Percentiles rank a stretch among this genome's conserved stretches.
Evolutionary conservation across 1,140 invertebrate species (phyloP).

Genomic region (Drosophila sturtevanti): DNA sequence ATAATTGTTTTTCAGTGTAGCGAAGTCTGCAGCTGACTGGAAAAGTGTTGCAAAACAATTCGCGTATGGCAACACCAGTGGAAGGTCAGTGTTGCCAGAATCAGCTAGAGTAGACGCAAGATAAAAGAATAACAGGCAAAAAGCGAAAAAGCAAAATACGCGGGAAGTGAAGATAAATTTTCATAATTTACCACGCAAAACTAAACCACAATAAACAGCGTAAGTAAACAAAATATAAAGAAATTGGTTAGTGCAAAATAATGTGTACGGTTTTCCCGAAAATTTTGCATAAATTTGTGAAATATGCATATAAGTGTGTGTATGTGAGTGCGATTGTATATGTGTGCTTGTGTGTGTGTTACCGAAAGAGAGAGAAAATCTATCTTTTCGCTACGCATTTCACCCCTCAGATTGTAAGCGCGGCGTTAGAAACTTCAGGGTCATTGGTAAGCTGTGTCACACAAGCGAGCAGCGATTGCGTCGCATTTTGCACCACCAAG

Average conservation of each 20-base stretch:
- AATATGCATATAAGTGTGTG: constrained; percentile 41
- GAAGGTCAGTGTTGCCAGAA: neutral
- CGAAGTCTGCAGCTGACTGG: too few species aligned
- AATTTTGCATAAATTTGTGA: constrained; percentile 74
- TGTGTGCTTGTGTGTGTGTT: constrained; percentile 44
- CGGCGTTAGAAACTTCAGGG: constrained; percentile 53
- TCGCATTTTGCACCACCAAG: constrained; percentile 14
- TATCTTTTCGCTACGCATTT: constrained; percentile 78
- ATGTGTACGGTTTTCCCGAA: constrained; percentile 36
- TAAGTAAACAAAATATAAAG: constrained; percentile 47
- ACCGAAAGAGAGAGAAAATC: constrained; percentile 43
- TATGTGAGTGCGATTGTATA: constrained; percentile 27
- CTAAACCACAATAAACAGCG: constrained; percentile 69
- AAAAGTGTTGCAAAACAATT: too few species aligned
- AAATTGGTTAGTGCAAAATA: constrained; percentile 22
- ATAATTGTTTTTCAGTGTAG: too few species aligned
- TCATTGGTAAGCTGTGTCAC: constrained; percentile 39
- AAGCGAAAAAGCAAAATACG: constrained; percentile 60
- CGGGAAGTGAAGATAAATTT: constrained; percentile 67
- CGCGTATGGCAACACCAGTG: too few species aligned
- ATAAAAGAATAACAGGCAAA: constrained; percentile 65
- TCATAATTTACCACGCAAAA: constrained; percentile 57
- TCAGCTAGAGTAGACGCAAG: constrained; percentile 50
- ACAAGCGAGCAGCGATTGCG: constrained; percentile 6
- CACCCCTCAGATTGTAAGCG: constrained; percentile 57